Percentiles rank a stretch among this genome's conserved stretches.
phyloP scores from a whole-genome alignment of 2,888 invertebrate species.

The Seira sanloemensis region DNA sequence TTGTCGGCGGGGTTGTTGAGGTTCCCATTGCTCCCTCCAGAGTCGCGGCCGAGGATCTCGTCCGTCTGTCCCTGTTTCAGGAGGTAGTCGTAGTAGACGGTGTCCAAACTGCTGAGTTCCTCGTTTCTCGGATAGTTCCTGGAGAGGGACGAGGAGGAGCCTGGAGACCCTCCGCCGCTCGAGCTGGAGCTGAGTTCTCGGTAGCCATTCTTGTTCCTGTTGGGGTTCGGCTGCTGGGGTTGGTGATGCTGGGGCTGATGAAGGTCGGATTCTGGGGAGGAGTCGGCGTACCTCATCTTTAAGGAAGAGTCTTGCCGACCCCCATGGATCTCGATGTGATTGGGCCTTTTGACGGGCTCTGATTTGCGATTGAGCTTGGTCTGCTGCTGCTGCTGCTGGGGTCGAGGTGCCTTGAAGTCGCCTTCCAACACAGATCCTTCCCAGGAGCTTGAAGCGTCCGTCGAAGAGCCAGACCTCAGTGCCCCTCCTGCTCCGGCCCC shows the following conservation, averaged over 20 bases:
- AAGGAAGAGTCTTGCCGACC: not conserved
- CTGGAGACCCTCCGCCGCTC: constrained; percentile 15
- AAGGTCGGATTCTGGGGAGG: constrained; percentile 9
- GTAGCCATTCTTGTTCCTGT: not conserved
- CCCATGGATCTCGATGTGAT: constrained; percentile 22
- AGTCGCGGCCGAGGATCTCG: not conserved
- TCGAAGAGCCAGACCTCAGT: constrained; percentile 17
- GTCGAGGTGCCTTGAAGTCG: not conserved
- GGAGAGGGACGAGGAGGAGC: not conserved
- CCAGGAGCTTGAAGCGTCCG: constrained; percentile 9
- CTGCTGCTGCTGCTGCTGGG: not conserved
- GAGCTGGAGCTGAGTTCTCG: constrained; percentile 26
- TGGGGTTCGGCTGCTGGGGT: not conserved
- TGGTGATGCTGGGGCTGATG: not conserved
- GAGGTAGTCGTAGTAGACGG: constrained; percentile 46
- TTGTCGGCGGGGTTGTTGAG: not conserved
- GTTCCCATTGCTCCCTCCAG: too few relatives aligned
- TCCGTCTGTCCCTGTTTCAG: constrained; percentile 42
- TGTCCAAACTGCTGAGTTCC: constrained; percentile 44
- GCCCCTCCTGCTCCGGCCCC: not conserved
- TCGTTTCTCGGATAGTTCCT: constrained; percentile 20
- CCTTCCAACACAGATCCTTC: constrained; percentile 1
- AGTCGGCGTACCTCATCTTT: constrained; percentile 12
- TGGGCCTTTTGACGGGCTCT: constrained; percentile 17
- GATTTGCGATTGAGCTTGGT: not conserved